Base-by-base conservation (phyloP, 2,888 invertebrate species). In the Tillus elongatus region DNA sequence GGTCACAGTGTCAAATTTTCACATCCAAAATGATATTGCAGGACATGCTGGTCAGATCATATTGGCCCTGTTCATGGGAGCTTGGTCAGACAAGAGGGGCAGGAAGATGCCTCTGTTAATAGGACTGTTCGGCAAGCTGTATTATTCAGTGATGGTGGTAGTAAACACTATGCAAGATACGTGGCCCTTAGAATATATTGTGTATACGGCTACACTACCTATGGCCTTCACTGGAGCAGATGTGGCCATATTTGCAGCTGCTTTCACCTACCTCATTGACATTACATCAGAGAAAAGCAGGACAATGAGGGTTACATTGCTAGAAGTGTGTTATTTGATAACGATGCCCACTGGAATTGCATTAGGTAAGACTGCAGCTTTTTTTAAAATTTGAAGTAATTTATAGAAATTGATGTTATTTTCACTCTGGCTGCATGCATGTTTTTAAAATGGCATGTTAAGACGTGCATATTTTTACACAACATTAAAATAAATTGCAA, bases 331-430 rank as follows among this genome's bases (percentile, higher is more conserved):
- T 51, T 86, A 89, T 55, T 72, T 91, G 47, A 75, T 80, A 37
- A 82, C 91, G 0, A 84, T 88, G 75, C 89, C 90, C 0, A 71
- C 78, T 1, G 91, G 92, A 29, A 77, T 86, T 3, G 82, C 83
- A 14, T 55, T 83, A 42, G 86, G 84, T 71, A 70, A 69, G 55
- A 52, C 19, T 36, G 9, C 9, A 19, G 6, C n/a, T n/a, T n/a
- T n/a, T n/a, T n/a, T n/a, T n/a, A n/a, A n/a, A n/a, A n/a, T n/a
- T n/a, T n/a, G n/a, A n/a, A n/a, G n/a, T n/a, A n/a, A n/a, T n/a
- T n/a, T n/a, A n/a, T n/a, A n/a, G n/a, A n/a, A n/a, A n/a, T n/a
- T n/a, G n/a, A n/a, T n/a, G n/a, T n/a, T n/a, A n/a, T n/a, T n/a
- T n/a, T n/a, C n/a, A n/a, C n/a, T n/a, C n/a, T n/a, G n/a, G n/a